Conservation (phyloP, 2,113 vertebrate genomes). For the Chaetops frenatus region DNA sequence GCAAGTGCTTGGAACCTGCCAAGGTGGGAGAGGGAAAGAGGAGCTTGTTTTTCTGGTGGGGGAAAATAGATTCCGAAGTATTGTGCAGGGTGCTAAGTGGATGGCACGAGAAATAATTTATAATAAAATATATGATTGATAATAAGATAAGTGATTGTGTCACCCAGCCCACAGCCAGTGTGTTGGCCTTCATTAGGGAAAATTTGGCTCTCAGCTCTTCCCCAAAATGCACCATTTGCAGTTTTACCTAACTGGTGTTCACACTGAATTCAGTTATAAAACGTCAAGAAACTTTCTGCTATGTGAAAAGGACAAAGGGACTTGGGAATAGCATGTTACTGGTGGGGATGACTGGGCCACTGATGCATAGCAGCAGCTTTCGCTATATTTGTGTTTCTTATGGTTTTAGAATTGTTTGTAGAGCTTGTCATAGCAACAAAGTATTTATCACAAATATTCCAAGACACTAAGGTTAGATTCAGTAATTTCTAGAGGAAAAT, state of each 20-base stretch:
- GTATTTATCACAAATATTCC: background rate
- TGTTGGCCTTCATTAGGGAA: background rate
- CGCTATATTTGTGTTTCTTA: background rate
- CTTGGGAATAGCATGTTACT: rapidly evolving
- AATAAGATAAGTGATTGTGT: too few species aligned
- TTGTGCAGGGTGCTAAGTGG: rapidly evolving
- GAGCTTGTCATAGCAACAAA: background rate
- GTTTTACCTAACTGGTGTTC: background rate
- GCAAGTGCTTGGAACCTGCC: background rate
- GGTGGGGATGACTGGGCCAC: background rate
- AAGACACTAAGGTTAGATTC: background rate
- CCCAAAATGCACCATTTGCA: background rate
- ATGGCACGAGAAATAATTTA: background rate
- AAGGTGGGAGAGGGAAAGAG: background rate
- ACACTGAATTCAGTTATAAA: background rate
- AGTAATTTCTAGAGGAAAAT: background rate
- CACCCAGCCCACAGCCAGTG: background rate
- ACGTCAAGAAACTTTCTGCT: background rate
- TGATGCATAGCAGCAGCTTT: background rate
- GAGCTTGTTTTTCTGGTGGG: background rate
- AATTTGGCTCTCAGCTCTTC: background rate
- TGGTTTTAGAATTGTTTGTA: background rate
- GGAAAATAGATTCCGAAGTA: background rate
- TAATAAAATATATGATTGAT: too few species aligned
- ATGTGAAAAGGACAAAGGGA: background rate